These are phyloP conservation scores for Pandion haliaetus DNA, from an alignment of 2,113 vertebrate species.

Conservation along the genomic window DNA sequence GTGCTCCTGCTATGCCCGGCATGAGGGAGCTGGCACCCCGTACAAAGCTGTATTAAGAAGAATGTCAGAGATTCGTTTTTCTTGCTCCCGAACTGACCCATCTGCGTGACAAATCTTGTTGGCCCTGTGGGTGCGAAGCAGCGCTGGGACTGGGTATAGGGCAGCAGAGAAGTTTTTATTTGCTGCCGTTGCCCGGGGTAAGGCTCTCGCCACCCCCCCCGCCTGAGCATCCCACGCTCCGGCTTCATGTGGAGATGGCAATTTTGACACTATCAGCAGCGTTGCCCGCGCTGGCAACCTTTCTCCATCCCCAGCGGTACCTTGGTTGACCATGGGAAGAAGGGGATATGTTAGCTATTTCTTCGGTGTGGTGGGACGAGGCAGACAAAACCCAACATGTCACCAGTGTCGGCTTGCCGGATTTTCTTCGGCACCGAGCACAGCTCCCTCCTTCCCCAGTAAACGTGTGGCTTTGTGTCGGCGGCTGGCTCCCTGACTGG, in stretches of 20 bases:
- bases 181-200: not conserved
- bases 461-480: not conserved
- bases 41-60: not conserved
- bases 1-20: rapidly evolving
- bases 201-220: not conserved
- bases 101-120: not conserved
- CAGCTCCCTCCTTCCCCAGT: not conserved
- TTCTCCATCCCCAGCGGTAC: not conserved
- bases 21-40: rapidly evolving
- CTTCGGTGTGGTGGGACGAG: rapidly evolving
- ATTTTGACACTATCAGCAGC: not conserved
- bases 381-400: not conserved
- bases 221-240: not conserved
- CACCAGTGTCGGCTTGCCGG: not conserved
- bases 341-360: not conserved
- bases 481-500: not conserved
- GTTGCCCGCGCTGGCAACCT: not conserved
- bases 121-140: rapidly evolving
- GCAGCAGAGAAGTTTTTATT: not conserved
- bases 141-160: not conserved
- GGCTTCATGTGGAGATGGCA: not conserved
- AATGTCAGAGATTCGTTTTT: not conserved
- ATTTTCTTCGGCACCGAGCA: not conserved
- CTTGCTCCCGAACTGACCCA: not conserved
- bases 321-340: rapidly evolving